These are phyloP conservation scores for Porphyrio hochstetteri DNA, from an alignment of 2,113 vertebrate genomes.

Conservation along the genomic window DNA sequence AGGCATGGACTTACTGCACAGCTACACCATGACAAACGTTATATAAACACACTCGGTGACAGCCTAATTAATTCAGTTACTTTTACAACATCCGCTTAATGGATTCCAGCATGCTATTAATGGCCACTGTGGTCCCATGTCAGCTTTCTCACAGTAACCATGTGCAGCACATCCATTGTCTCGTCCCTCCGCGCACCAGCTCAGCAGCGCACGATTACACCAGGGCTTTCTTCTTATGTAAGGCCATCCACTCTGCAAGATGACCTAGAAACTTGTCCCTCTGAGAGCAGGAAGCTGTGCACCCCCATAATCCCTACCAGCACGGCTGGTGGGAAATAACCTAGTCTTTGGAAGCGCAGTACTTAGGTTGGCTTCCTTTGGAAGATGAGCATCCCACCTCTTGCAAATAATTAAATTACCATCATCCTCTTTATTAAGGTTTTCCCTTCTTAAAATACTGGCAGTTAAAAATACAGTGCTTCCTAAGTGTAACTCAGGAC, in stretches of 20 bases:
- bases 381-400: neutral
- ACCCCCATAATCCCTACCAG: neutral
- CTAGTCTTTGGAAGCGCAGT: neutral
- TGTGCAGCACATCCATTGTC: neutral
- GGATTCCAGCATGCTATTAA: neutral
- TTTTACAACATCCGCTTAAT: neutral
- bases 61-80: constrained; percentile 13
- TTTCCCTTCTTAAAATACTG: neutral
- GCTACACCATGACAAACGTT: neutral
- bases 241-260: neutral
- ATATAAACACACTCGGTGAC: neutral
- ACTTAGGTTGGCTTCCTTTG: neutral
- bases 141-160: neutral
- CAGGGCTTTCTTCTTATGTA: neutral
- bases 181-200: neutral
- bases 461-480: neutral
- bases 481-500: neutral
- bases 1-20: neutral
- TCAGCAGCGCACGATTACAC: neutral
- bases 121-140: neutral
- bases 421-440: neutral
- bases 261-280: neutral
- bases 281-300: neutral
- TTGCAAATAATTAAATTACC: neutral
- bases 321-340: neutral